Evolutionary conservation across 2,797 vertebrate genomes (phyloP).

Genomic region (Scyliorhinus canicula): DNA sequence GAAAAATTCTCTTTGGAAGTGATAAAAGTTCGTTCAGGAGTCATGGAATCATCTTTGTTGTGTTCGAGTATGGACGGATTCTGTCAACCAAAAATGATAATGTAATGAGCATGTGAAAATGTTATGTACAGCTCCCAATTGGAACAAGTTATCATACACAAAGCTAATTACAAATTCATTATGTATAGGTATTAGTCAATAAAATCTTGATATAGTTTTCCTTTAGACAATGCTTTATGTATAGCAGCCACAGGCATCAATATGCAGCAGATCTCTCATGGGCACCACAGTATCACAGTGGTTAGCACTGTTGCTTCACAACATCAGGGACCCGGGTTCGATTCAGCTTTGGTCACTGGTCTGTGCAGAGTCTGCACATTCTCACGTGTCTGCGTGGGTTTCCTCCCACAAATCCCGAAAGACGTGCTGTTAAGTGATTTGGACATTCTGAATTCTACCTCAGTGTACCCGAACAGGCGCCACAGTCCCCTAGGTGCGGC

Average conservation of each 20-base stretch:
- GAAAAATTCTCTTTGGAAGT: conserved; percentile 59
- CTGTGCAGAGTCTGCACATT: too few relatives aligned
- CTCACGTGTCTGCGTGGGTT: too few relatives aligned
- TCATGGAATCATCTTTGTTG: conserved; percentile 49
- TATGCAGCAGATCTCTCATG: neutral
- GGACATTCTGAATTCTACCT: too few relatives aligned
- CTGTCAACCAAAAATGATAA: conserved; percentile 17
- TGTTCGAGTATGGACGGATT: conserved; percentile 37
- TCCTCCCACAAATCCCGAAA: too few relatives aligned
- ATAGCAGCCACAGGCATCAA: neutral
- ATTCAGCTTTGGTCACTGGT: too few relatives aligned
- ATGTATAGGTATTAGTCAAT: neutral
- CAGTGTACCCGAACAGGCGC: too few relatives aligned
- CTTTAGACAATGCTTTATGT: too few relatives aligned
- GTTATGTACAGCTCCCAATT: neutral
- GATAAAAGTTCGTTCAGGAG: conserved; percentile 54
- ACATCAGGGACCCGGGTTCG: too few relatives aligned
- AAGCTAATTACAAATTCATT: neutral
- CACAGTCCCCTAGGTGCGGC: too few relatives aligned
- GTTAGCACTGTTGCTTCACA: too few relatives aligned
- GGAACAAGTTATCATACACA: neutral
- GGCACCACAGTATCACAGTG: too few relatives aligned
- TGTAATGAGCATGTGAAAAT: neutral
- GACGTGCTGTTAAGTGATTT: too few relatives aligned
- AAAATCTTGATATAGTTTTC: neutral